A percentile compares a stretch with the other conserved stretches of the same genome.
Evolutionary conservation across 2,113 vertebrate species (phyloP).

Genomic region (Crypturellus undulatus): DNA sequence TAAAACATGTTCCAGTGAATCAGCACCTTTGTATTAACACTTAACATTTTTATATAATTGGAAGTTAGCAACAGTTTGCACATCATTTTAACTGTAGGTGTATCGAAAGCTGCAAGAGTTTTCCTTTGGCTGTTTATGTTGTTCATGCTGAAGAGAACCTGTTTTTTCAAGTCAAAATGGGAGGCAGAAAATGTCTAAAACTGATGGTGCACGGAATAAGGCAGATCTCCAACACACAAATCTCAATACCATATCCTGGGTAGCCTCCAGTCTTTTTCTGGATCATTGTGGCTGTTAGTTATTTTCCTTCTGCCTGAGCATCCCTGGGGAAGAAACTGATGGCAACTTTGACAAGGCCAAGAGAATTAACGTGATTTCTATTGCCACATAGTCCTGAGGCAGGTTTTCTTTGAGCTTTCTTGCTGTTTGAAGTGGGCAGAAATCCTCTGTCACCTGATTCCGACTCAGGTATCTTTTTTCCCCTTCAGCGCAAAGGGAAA

Average conservation of each 20-base stretch:
- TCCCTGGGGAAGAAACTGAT: not conserved
- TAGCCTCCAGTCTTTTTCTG: not conserved
- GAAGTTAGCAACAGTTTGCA: not conserved
- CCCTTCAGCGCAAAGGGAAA: not conserved
- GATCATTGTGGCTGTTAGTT: not conserved
- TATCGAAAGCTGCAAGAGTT: not conserved
- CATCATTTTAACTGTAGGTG: not conserved
- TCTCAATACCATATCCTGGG: not conserved
- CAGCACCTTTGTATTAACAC: conserved; percentile 46
- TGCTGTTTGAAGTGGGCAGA: not conserved
- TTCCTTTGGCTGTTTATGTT: not conserved
- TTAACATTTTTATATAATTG: conserved; percentile 36
- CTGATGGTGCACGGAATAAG: not conserved
- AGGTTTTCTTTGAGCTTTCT: not conserved
- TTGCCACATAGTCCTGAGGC: not conserved
- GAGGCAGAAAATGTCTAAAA: rapidly evolving
- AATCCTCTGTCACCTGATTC: not conserved
- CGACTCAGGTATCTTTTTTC: not conserved
- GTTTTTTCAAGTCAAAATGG: not conserved
- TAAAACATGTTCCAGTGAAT: conserved; percentile 13
- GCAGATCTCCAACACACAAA: not conserved
- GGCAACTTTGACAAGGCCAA: not conserved
- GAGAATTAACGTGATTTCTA: not conserved
- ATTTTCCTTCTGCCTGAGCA: not conserved
- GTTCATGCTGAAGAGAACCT: not conserved